phyloP scores from a whole-genome alignment of 2,797 vertebrate species.

The Sylvia borin region DNA sequence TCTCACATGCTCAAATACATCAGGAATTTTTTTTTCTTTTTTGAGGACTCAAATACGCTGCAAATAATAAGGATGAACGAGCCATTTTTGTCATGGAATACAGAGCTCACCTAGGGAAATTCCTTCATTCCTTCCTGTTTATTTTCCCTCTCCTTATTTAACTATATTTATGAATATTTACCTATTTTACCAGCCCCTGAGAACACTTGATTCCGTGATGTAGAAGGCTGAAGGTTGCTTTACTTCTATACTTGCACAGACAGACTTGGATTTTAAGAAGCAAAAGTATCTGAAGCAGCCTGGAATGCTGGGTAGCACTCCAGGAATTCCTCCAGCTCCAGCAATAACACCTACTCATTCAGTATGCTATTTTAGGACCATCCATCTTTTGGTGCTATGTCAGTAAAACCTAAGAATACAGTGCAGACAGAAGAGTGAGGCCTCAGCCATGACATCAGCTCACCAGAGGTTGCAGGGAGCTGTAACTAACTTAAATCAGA shows the following conservation, averaged over 20 bases:
- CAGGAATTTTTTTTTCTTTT: neutral
- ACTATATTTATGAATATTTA: neutral
- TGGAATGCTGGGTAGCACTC: neutral
- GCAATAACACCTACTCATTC: neutral
- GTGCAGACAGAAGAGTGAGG: neutral
- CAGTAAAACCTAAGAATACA: neutral
- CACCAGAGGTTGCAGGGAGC: neutral
- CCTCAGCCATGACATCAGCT: neutral
- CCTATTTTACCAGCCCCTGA: neutral
- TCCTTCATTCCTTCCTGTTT: neutral
- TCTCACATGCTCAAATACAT: neutral
- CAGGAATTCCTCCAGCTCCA: neutral
- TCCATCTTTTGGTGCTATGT: neutral
- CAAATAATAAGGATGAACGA: neutral
- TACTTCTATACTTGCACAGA: neutral
- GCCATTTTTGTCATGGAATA: neutral
- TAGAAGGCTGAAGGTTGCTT: neutral
- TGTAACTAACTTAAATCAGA: neutral
- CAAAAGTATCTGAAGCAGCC: neutral
- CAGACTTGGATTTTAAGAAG: neutral
- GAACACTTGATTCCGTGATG: fast-evolving
- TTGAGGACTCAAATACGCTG: neutral
- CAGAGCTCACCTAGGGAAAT: neutral
- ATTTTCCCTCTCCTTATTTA: neutral
- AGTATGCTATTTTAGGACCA: neutral